phyloP scores from a whole-genome alignment of 2,888 invertebrate genomes.

The Micoletzkya japonica region DNA sequence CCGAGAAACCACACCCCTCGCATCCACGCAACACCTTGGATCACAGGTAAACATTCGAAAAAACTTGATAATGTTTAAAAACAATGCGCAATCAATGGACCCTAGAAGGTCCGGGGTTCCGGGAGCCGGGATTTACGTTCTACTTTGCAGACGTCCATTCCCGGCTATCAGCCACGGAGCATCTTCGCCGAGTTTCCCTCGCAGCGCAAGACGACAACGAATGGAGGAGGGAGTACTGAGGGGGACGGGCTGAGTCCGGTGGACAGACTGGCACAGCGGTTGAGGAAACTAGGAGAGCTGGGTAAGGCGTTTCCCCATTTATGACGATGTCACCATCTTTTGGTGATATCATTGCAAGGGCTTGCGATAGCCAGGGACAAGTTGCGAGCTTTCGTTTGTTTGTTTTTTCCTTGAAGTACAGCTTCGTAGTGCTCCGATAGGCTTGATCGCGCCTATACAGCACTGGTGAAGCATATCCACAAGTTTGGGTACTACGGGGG shows the following conservation, averaged over 20 bases:
- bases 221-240: too few relatives aligned
- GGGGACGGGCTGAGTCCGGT: too few relatives aligned
- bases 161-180: neutral
- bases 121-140: too few relatives aligned
- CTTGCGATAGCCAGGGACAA: conserved; percentile 16
- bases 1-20: neutral
- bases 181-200: conserved; percentile 16
- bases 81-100: neutral
- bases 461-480: too few relatives aligned
- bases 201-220: neutral
- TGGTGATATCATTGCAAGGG: conserved; percentile 3
- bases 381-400: too few relatives aligned
- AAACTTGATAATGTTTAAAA: too few relatives aligned
- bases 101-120: neutral
- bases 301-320: neutral
- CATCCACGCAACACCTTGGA: too few relatives aligned
- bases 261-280: conserved; percentile 20
- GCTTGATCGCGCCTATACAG: too few relatives aligned
- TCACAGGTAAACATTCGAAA: too few relatives aligned
- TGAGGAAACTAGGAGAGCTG: conserved; percentile 16
- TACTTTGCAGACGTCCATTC: neutral
- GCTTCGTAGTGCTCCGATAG: too few relatives aligned
- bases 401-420: too few relatives aligned
- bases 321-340: conserved; percentile 8
- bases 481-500: too few relatives aligned